A percentile compares a stretch with the other conserved stretches of the same genome.
phyloP scores from a whole-genome alignment of 2,113 vertebrate species.

The Platycercus adscitus region DNA sequence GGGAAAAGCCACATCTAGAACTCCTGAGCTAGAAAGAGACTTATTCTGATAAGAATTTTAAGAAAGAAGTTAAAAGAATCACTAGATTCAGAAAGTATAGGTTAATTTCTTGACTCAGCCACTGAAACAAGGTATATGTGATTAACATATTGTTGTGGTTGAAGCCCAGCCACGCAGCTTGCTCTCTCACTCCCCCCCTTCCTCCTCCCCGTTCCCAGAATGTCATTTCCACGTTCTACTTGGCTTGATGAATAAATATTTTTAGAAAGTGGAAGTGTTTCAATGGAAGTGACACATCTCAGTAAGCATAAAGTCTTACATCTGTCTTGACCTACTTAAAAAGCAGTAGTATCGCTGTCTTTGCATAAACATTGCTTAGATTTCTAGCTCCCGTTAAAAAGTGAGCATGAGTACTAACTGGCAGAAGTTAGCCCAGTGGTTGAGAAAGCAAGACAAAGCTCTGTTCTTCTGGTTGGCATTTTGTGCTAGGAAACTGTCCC shows the following conservation, averaged over 20 bases:
- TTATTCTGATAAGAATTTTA: not conserved
- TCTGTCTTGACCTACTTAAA: not conserved
- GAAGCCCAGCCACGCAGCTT: no score
- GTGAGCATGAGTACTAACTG: not conserved
- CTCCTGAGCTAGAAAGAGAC: not conserved
- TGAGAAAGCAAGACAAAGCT: not conserved
- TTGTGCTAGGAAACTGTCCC: not conserved
- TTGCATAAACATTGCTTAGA: not conserved
- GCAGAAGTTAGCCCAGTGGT: not conserved
- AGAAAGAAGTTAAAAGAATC: not conserved
- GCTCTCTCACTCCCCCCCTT: no score
- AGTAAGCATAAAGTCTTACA: not conserved
- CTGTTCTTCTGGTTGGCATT: not conserved
- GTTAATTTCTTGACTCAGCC: not conserved
- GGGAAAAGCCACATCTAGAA: not conserved
- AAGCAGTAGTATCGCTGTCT: not conserved
- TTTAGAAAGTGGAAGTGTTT: not conserved
- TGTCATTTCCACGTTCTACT: not conserved
- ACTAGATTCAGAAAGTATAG: not conserved
- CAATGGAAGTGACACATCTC: not conserved
- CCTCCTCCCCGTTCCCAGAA: no score
- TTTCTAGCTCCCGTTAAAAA: not conserved
- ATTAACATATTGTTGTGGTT: no score
- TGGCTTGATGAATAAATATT: not conserved
- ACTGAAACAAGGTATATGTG: accelerated